phyloP scores from a whole-genome alignment of 2,113 vertebrate genomes.

The Nannospalax galili region DNA sequence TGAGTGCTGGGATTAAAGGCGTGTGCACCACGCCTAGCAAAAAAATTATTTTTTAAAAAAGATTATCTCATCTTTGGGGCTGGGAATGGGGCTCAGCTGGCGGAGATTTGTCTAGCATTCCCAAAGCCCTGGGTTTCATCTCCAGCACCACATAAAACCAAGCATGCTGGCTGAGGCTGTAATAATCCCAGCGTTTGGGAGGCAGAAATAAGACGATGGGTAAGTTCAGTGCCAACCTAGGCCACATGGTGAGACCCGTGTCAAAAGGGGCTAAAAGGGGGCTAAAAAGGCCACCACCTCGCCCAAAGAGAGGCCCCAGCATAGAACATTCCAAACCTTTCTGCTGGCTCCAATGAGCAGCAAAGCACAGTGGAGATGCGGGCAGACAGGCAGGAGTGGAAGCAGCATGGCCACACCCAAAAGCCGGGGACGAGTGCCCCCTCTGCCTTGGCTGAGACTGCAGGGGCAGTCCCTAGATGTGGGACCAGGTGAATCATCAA shows the following conservation, averaged over 20 bases:
- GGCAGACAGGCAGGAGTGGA: background rate
- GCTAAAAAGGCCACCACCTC: too few relatives aligned
- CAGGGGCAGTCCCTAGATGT: background rate
- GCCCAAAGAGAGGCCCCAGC: background rate
- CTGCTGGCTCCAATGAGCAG: background rate
- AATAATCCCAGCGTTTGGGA: background rate
- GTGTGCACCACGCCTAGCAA: too few relatives aligned
- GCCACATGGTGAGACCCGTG: background rate
- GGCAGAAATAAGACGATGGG: background rate
- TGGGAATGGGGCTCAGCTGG: too few relatives aligned
- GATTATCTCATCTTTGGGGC: too few relatives aligned
- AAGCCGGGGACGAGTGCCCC: background rate
- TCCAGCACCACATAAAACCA: background rate
- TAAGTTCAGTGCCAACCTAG: background rate
- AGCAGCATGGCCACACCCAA: rapidly evolving
- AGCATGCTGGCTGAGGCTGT: background rate
- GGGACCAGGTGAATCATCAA: rapidly evolving
- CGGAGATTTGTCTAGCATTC: background rate
- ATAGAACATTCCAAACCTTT: background rate
- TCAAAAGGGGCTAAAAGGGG: background rate
- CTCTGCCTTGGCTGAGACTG: background rate
- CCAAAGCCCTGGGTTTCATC: background rate
- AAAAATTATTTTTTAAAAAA: too few relatives aligned
- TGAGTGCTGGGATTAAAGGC: too few relatives aligned
- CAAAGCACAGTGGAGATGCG: background rate